A percentile compares a stretch with the other conserved stretches of the same genome.
These are phyloP conservation scores for Aegithalos caudatus DNA, from an alignment of 2,113 vertebrate species.

Conservation along the genomic window DNA sequence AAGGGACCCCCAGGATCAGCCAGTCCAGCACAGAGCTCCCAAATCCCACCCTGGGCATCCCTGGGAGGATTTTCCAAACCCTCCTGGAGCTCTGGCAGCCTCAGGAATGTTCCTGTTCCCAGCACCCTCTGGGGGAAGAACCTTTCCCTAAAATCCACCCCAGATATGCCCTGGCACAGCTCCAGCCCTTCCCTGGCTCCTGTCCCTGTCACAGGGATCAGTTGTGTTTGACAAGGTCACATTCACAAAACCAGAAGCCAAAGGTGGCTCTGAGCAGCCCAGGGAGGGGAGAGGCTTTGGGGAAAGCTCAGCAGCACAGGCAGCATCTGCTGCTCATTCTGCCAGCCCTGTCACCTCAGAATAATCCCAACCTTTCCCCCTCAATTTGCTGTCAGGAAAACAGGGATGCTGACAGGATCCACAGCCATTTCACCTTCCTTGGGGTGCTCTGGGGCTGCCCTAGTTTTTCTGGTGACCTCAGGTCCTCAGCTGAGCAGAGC, in stretches of 20 bases:
- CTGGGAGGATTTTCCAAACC: accelerated
- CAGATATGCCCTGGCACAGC: accelerated
- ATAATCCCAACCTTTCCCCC: neutral
- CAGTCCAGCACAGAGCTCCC: accelerated
- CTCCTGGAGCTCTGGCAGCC: neutral
- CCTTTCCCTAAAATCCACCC: neutral
- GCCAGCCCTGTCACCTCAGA: neutral
- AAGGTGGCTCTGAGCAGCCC: neutral
- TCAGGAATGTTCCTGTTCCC: neutral
- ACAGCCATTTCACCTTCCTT: neutral
- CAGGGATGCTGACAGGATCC: neutral
- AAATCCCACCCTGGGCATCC: neutral
- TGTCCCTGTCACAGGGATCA: neutral
- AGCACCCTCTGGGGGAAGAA: neutral
- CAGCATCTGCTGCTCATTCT: neutral
- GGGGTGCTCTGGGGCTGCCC: neutral
- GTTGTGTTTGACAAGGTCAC: neutral
- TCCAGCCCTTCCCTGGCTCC: accelerated
- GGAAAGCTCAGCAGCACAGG: accelerated
- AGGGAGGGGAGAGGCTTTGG: neutral
- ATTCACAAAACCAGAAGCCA: neutral
- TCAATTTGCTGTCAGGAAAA: neutral
- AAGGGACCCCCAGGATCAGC: neutral
- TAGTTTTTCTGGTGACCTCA: neutral
- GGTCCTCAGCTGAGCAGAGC: neutral